Base-by-base conservation (phyloP, 2,113 vertebrate genomes). In the Otis tarda region DNA sequence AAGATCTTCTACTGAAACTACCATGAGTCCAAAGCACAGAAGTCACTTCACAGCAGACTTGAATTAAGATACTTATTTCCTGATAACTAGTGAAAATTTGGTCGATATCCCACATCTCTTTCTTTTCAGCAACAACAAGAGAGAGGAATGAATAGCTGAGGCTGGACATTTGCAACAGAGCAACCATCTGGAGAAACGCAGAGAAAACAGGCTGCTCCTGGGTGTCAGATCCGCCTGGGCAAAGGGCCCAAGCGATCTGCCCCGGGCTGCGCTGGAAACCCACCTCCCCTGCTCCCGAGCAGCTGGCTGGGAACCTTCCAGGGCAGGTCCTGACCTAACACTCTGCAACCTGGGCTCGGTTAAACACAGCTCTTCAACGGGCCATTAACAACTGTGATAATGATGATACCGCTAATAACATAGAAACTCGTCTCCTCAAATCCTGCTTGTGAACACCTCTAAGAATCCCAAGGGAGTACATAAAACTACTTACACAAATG, bases 101-200 rank as follows among this genome's bases (percentile, higher is more conserved):
- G 63, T 55, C 0, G 0, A 57, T 12, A 33, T 53, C 7, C 28
- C 1, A 0, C 6, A 23, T 81, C 65, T 85, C 24, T 85, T 76
- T 77, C 39, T 61, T 81, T 89, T 55, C 55, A 87, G 25, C 2
- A 9, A 43, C 43, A 79, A 45, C 45, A 60, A 60, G 35, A 30
- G 3, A 73, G 55, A 14, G 59, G 25, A 86, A 75, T 15, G 33
- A 73, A 65, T 25, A 69, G 49, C 3, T 76, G 65, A 85, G 24
- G 16, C 43, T 75, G 57, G 65, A 71, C n/a, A 11, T 30, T 35
- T 84, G 61, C 1, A 4, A 12, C 47, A 70, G 39, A 87, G 47
- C 24, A 90, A 60, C 63, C 39, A 69, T 27, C 50, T 76, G 76
- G 47, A 92, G 65, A 82, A 78, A 85, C 22, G 50, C 10, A 39